Evolutionary conservation across 2,888 invertebrate genomes (phyloP), one percentile per base, ranked within the genome.

Genomic region (Augochlorella aurata): DNA sequence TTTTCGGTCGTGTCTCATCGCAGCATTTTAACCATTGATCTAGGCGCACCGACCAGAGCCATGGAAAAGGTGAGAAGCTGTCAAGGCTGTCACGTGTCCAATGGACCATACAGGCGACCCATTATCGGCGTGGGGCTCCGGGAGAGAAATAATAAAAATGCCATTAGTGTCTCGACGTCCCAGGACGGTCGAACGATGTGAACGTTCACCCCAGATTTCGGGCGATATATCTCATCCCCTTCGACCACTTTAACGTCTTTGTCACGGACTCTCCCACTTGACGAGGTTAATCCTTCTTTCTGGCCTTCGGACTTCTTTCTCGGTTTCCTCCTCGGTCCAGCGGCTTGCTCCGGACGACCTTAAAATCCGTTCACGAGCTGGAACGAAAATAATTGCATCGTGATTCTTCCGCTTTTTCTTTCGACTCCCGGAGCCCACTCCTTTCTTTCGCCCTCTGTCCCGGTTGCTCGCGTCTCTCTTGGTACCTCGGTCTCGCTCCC

Each of bases 131-230:
- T 24, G 81, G 74, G 84, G 79, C 84, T 79, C 84, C 81, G 80
- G 58, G 82, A 83, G 90, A 91, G 91, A 93, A 92, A 93, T 93
- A 92, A 93, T 93, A 93, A 93, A 93, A 93, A 92, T 93, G 91
- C 93, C 92, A 93, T 93, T 93, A 93, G 92, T 91, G 92, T 91
- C 90, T 87, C 81, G 87, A 79, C 86, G 86, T 87, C 77, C 84
- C 81, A 87, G 77, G 87, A 83, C 79, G 89, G 81, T 76, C 87
- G 84, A 85, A 85, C 85, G 87, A 85, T 90, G 88, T 85, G 88
- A 89, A 79, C 87, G 81, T 86, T 88, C 87, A 80, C 87, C 88
- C 86, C 88, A 89, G 90, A 90, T 91, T 92, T 90, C 89, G 84
- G 80, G 77, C 86, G 86, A 88, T 90, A 89, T 90, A 86, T 89